Evolutionary conservation across 2,888 invertebrate species (phyloP).

Genomic region (Zaprionus bogoriensis): DNA sequence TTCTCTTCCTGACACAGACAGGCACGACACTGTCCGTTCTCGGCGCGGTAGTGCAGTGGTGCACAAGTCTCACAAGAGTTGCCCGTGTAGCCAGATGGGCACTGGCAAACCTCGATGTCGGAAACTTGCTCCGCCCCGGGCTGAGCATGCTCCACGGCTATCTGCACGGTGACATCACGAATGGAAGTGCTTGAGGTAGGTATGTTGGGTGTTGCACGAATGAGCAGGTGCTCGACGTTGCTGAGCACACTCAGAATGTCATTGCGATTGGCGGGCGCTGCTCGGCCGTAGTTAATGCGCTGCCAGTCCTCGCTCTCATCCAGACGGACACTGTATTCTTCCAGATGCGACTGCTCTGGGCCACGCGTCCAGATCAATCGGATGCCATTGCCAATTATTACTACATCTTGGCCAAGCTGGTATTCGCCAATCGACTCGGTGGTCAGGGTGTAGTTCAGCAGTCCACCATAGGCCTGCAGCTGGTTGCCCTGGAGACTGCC

Average conservation of each 20-base stretch:
- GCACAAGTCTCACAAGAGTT: constrained; percentile 92
- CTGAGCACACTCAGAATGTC: constrained; percentile 93
- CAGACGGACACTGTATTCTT: constrained; percentile 85
- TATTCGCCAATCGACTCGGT: constrained; percentile 85
- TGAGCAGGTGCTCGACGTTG: constrained; percentile 91
- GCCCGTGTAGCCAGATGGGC: constrained; percentile 91
- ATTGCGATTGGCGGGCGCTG: constrained; percentile 87
- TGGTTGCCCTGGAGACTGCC: constrained; percentile 88
- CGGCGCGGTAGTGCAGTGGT: constrained; percentile 88
- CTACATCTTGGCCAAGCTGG: constrained; percentile 89
- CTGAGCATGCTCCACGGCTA: constrained; percentile 85
- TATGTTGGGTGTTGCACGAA: constrained; percentile 90
- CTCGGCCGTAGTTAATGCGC: constrained; percentile 84
- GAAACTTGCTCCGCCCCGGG: constrained; percentile 87
- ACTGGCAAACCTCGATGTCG: constrained; percentile 93
- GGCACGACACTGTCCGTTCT: constrained; percentile 83
- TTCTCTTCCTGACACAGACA: constrained; percentile 88
- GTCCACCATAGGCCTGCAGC: constrained; percentile 94
- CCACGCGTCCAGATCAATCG: constrained; percentile 88
- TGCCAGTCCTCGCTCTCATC: constrained; percentile 89
- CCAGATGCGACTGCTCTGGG: constrained; percentile 48
- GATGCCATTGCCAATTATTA: constrained; percentile 90
- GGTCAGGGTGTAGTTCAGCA: constrained; percentile 88
- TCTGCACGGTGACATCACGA: constrained; percentile 93
- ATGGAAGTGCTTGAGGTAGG: constrained; percentile 85